phyloP scores from a whole-genome alignment of 2,113 vertebrate species.

The Microcebus jonahi region DNA sequence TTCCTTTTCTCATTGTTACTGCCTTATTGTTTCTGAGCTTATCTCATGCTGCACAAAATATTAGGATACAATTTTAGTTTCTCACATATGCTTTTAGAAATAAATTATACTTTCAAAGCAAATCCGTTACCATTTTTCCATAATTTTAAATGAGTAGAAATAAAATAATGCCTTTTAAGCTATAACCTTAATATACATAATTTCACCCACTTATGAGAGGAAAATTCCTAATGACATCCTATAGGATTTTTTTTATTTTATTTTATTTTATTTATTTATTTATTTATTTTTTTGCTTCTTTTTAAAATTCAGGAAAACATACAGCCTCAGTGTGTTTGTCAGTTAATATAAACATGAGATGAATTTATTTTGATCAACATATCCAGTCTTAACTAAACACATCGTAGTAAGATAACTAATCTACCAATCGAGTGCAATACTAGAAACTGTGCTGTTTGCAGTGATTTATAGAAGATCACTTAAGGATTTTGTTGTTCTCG shows the following conservation, averaged over 20 bases:
- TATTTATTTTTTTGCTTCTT: slow-evolving; percentile 37
- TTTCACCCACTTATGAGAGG: neutral
- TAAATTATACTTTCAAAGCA: slow-evolving; percentile 3
- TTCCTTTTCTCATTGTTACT: neutral
- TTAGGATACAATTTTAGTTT: slow-evolving; percentile 30
- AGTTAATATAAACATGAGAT: neutral
- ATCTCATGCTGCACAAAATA: neutral
- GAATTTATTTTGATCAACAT: neutral
- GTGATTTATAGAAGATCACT: neutral
- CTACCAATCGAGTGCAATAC: neutral
- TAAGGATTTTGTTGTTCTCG: slow-evolving; percentile 34
- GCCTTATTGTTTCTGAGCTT: neutral
- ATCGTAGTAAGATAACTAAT: neutral
- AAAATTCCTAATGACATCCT: neutral
- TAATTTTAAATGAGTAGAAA: slow-evolving; percentile 21
- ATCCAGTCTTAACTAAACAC: neutral
- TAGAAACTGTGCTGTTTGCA: neutral
- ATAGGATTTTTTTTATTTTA: neutral
- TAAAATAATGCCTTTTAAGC: slow-evolving; percentile 20
- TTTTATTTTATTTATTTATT: too few species aligned
- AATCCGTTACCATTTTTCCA: neutral
- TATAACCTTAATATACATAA: neutral
- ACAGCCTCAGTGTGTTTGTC: neutral
- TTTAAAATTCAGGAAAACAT: neutral
- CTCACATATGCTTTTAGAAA: neutral